A percentile compares a stretch with the other conserved stretches of the same genome.
Evolutionary conservation across 2,888 invertebrate genomes (phyloP).

Genomic region (Stenotaenia linearis): DNA sequence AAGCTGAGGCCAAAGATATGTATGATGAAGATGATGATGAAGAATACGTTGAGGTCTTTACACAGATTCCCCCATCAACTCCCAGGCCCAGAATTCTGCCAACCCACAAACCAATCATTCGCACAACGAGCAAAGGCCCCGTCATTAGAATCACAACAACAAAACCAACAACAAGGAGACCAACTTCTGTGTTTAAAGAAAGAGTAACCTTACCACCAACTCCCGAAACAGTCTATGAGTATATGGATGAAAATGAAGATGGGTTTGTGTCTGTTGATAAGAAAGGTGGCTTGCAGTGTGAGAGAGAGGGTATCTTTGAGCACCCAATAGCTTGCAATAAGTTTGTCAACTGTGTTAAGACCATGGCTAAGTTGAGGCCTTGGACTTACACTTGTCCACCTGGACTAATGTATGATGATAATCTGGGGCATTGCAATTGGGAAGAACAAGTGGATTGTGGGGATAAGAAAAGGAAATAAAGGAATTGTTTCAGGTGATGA

Average conservation of each 20-base stretch:
- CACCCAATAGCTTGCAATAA: constrained; percentile 85
- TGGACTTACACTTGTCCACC: constrained; percentile 86
- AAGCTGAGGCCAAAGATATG: neutral
- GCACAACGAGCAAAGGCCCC: constrained; percentile 8
- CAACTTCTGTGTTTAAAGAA: constrained; percentile 27
- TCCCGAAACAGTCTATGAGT: neutral
- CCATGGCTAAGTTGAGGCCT: constrained; percentile 65
- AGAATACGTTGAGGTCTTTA: neutral
- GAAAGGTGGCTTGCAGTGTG: constrained; percentile 72
- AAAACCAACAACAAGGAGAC: constrained; percentile 32
- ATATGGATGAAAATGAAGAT: neutral
- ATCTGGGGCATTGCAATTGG: constrained; percentile 88
- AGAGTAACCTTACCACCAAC: constrained; percentile 2
- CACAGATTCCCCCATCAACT: constrained; percentile 32
- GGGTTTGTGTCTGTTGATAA: constrained; percentile 47
- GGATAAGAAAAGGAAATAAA: neutral
- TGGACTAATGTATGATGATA: constrained; percentile 78
- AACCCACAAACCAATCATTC: constrained; percentile 18
- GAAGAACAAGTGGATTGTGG: constrained; percentile 40
- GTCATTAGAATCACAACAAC: constrained; percentile 35
- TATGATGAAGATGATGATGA: neutral
- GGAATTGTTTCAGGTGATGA: neutral
- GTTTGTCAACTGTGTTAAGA: constrained; percentile 81
- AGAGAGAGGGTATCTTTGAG: constrained; percentile 85
- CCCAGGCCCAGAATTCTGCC: constrained; percentile 30